Base-by-base conservation (phyloP, 1,140 invertebrate species). In the Drosophila azteca region DNA sequence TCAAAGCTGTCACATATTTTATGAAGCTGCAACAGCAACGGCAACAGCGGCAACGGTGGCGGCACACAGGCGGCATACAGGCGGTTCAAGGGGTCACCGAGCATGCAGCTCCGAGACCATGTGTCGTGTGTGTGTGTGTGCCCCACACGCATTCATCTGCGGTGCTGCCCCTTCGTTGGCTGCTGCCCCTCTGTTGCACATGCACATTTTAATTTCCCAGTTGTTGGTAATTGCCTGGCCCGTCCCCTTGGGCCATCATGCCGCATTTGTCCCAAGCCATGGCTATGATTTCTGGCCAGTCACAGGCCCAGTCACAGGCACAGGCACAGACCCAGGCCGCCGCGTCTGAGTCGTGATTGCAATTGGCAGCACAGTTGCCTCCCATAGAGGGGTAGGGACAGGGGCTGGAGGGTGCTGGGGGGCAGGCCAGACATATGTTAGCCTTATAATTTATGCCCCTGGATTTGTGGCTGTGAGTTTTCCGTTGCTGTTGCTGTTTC, bases 1-100 rank as follows among this genome's bases (percentile, higher is more conserved):
- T 88, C 83, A 83, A 83, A 88, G 83, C 83, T 88, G 83, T 88
- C 83, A 88, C 83, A 88, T 88, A 88, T 83, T 73, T 88, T 87
- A 88, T 74, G 51, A 53, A 29, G 31, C 31, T 57, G 51, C 63
- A 54, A 31, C 43, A 24, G 57, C 48, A 49, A 26, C 17, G 45
- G 54, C 35, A 13, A 5, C 35, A 9, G 22, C 44, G 20, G 31
- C 11, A 20, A n/a, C 13, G 17, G 17, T 20, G 39, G 64, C 57
- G 74, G 64, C 61, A 71, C 13, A 11, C 35, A 39, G 39, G 64
- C 57, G 74, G 64, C 61, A 71, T 39, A 11, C 35, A 39, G 35
- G 61, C 53, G 74, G 78, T 76, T 59, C 81, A 75, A 65, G 79
- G 76, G 83, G 76, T 88, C 83, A 88, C 73, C 57, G 35, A 39